These are phyloP conservation scores for Heliconius eleuchia DNA, from an alignment of 1,140 invertebrate genomes.

Conservation along the genomic window DNA sequence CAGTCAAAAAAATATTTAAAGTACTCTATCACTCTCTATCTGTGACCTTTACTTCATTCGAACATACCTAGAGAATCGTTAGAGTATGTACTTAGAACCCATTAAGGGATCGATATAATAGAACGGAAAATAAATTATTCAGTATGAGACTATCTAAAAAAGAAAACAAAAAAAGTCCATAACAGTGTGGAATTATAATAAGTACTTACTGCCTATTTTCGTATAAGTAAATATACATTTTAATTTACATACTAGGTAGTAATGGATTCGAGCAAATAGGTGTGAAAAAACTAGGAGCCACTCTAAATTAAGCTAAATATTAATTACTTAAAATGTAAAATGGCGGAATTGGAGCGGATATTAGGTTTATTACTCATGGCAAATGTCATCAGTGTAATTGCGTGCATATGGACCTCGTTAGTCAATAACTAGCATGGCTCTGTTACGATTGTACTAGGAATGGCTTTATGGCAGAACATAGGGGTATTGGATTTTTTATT, in stretches of 20 bases:
- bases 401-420: constrained; percentile 27
- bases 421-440: constrained; percentile 8
- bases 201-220: background rate
- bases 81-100: background rate
- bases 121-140: background rate
- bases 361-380: constrained; percentile 34
- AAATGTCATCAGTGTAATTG: constrained; percentile 34
- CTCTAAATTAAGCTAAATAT: constrained; percentile 11
- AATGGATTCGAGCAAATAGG: background rate
- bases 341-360: constrained; percentile 34
- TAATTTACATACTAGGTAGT: background rate
- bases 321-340: constrained; percentile 38
- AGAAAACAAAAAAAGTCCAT: background rate
- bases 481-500: background rate
- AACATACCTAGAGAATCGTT: background rate
- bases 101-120: constrained; percentile 8
- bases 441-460: constrained; percentile 7
- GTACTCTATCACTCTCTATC: no score
- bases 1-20: no score
- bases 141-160: background rate
- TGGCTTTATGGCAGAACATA: background rate
- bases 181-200: background rate
- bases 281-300: constrained; percentile 10
- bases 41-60: no score
- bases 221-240: background rate